Evolutionary conservation across 2,113 vertebrate species (phyloP).

Genomic region (mouse (Mus musculus)): GRCm39 chr6:61863001-61863500

Average conservation of each 20-base stretch:
- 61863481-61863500: background rate
- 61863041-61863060: background rate
- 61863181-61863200: conserved; percentile 77
- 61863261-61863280: conserved; percentile 48
- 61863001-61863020: background rate
- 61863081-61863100: conserved; percentile 19
- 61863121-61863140: conserved; percentile 42
- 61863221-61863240: conserved; percentile 36
- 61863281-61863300: conserved; percentile 19
- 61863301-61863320: conserved; percentile 23
- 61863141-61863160: conserved; percentile 20
- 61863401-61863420: conserved; percentile 45
- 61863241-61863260: background rate
- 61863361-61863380: conserved; percentile 62
- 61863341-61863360: conserved; percentile 52
- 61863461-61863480: conserved; percentile 37
- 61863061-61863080: conserved; percentile 18
- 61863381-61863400: conserved; percentile 22
- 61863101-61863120: background rate
- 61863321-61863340: conserved; percentile 41
- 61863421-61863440: background rate
- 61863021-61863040: background rate
- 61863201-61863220: conserved; percentile 80
- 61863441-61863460: conserved; percentile 32
- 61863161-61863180: conserved; percentile 39